Conservation (phyloP, 2,888 invertebrate species). For the Octodonta nipae region DNA sequence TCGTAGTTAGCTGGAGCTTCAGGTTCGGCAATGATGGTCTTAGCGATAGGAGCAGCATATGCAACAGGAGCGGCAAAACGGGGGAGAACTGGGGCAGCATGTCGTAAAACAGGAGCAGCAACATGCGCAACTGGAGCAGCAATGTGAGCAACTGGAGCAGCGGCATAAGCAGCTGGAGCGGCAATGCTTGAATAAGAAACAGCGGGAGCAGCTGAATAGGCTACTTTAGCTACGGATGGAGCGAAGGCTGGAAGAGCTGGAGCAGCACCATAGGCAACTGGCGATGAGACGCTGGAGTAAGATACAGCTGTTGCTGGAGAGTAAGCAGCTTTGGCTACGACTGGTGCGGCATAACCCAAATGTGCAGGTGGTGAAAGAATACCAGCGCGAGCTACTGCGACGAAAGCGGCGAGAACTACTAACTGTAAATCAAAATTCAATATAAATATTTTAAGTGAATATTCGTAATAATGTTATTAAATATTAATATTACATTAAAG, state of each 20-base stretch:
- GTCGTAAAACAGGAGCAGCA: too few species aligned
- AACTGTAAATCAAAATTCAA: conserved; percentile 20
- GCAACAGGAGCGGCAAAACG: conserved; percentile 14
- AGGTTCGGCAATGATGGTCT: too few species aligned
- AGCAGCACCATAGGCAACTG: conserved; percentile 6
- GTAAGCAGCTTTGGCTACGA: too few species aligned
- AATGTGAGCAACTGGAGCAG: too few species aligned
- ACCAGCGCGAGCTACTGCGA: conserved; percentile 21
- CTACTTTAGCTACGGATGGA: conserved; percentile 24
- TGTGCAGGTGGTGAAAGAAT: too few species aligned
- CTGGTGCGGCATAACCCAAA: too few species aligned
- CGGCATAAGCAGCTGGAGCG: conserved; percentile 17
- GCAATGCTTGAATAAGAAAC: too few species aligned
- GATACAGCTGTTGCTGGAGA: conserved; percentile 21
- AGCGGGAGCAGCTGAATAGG: conserved; percentile 29
- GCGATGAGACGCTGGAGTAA: conserved; percentile 13
- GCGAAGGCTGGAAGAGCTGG: conserved; percentile 23
- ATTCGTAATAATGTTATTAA: too few species aligned
- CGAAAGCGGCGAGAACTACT: conserved; percentile 21
- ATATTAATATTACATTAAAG: too few species aligned
- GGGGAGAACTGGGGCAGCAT: conserved; percentile 10
- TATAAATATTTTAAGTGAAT: too few species aligned
- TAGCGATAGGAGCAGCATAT: conserved; percentile 28
- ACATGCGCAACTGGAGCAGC: too few species aligned
- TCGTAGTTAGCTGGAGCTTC: too few species aligned